Evolutionary conservation across 1,140 invertebrate genomes (phyloP).

Genomic region (Neuroterus valhalla): DNA sequence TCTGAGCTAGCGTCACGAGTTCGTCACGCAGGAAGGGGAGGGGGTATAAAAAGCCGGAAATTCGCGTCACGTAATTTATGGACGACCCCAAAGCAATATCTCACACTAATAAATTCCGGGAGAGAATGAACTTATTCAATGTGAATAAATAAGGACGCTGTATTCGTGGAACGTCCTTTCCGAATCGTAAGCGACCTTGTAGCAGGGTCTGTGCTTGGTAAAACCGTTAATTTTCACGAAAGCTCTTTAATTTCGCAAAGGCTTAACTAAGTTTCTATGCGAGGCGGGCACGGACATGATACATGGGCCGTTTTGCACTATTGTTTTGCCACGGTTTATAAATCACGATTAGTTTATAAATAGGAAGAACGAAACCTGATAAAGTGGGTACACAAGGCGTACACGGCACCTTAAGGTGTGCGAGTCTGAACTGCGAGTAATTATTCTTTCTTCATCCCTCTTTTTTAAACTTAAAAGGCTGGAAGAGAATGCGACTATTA

Average conservation of each 20-base stretch:
- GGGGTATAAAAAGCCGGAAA: no score
- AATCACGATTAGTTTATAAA: conserved; percentile 73
- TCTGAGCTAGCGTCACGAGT: no score
- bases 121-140: conserved; percentile 64
- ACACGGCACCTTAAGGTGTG: conserved; percentile 46
- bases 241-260: conserved; percentile 70
- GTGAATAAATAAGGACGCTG: conserved; percentile 38
- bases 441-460: conserved; percentile 54
- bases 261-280: conserved; percentile 66
- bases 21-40: no score
- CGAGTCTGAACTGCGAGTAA: conserved; percentile 44
- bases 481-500: conserved; percentile 33
- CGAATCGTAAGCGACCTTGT: conserved; percentile 51
- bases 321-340: conserved; percentile 69
- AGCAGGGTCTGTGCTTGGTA: conserved; percentile 51
- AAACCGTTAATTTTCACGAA: conserved; percentile 67
- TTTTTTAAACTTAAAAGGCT: conserved; percentile 56
- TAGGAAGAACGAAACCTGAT: conserved; percentile 57
- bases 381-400: conserved; percentile 53
- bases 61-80: no score
- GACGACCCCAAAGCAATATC: conserved; percentile 46
- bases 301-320: conserved; percentile 60
- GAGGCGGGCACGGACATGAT: conserved; percentile 52
- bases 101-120: conserved; percentile 58
- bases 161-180: not conserved